phyloP scores from a whole-genome alignment of 1,140 invertebrate species.

The Helicoverpa zea region DNA sequence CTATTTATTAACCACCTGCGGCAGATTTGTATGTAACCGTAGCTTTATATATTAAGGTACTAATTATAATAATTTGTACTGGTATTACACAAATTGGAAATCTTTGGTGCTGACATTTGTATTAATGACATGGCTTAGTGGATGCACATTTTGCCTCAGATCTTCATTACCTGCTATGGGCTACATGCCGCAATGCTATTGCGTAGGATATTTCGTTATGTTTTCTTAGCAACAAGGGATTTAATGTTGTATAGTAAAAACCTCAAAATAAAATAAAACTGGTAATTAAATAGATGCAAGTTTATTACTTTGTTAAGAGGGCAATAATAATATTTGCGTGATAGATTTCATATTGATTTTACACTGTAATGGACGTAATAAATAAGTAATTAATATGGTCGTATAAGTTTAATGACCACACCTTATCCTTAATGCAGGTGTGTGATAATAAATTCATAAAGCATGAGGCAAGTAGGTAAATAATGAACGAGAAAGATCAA shows the following conservation, averaged over 20 bases:
- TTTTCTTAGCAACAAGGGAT: too few relatives aligned
- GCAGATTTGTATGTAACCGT: background rate
- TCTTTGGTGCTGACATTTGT: constrained; percentile 28
- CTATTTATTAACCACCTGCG: constrained; percentile 19
- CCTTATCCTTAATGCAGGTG: background rate
- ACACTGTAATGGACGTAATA: too few relatives aligned
- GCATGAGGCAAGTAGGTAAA: constrained; percentile 30
- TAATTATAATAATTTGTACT: constrained; percentile 34
- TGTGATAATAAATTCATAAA: constrained; percentile 1
- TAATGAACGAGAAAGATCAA: constrained; percentile 27
- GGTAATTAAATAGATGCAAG: too few relatives aligned
- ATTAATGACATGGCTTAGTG: constrained; percentile 4
- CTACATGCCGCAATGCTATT: background rate
- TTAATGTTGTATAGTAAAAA: too few relatives aligned
- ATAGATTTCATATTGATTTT: too few relatives aligned
- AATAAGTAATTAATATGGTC: too few relatives aligned
- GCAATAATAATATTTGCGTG: too few relatives aligned
- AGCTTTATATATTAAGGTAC: constrained; percentile 15
- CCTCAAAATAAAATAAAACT: too few relatives aligned
- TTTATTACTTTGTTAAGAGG: too few relatives aligned
- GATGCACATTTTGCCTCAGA: background rate
- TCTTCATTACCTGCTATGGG: constrained; percentile 10
- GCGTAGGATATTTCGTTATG: too few relatives aligned
- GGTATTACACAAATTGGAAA: constrained; percentile 30
- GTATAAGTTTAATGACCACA: too few relatives aligned